A percentile compares a stretch with the other conserved stretches of the same genome.
Conservation (phyloP, 2,888 invertebrate species). For the Dilophus febrilis region DNA sequence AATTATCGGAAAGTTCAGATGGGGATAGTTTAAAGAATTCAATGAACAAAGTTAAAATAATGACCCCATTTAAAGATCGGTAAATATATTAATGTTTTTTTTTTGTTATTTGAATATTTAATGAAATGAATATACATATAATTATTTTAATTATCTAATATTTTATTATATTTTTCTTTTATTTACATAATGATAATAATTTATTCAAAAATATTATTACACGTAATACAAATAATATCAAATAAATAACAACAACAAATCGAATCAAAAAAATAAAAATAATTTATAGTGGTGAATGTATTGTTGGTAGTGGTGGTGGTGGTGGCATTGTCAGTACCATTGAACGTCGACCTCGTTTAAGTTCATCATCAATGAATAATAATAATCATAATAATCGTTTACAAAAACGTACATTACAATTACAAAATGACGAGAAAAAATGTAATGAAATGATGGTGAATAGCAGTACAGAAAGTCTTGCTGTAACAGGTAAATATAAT, state of each 20-base stretch:
- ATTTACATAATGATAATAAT: no score
- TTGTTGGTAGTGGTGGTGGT: constrained; percentile 34
- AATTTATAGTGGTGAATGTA: constrained; percentile 5
- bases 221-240: no score
- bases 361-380: constrained; percentile 23
- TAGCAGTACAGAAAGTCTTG: constrained; percentile 70
- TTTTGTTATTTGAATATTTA: no score
- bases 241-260: no score
- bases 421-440: constrained; percentile 17
- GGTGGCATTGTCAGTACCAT: no score
- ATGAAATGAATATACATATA: no score
- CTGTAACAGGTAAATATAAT: constrained; percentile 30
- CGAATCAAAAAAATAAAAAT: not conserved
- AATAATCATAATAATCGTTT: no score
- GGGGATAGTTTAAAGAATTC: constrained; percentile 42
- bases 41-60: constrained; percentile 41
- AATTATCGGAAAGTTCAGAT: constrained; percentile 53
- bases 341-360: constrained; percentile 25
- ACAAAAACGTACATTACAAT: constrained; percentile 5
- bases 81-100: constrained; percentile 20
- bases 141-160: no score
- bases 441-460: constrained; percentile 39
- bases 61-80: constrained; percentile 42
- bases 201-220: no score
- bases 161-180: no score